Percentiles rank a stretch among this genome's conserved stretches.
Evolutionary conservation across 2,797 vertebrate species (phyloP).

Genomic region (Argentina silus): DNA sequence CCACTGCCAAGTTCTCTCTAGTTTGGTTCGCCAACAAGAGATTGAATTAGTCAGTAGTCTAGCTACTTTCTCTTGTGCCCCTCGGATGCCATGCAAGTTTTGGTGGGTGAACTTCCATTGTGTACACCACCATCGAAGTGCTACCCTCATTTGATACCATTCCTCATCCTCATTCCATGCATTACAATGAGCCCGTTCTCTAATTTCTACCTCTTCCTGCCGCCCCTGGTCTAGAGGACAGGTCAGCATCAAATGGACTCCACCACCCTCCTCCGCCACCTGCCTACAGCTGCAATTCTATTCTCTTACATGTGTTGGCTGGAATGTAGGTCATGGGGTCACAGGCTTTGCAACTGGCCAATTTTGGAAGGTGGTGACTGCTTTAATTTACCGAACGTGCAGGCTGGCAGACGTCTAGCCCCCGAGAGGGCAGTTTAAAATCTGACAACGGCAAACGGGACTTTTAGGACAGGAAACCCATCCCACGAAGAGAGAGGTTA

Average conservation of each 20-base stretch:
- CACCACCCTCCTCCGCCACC: background rate
- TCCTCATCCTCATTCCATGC: too few species aligned
- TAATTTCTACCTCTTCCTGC: too few species aligned
- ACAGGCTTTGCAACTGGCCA: background rate
- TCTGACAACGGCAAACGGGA: constrained; percentile 38
- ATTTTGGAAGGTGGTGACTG: background rate
- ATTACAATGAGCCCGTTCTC: too few species aligned
- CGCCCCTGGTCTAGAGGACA: background rate
- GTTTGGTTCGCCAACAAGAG: too few species aligned
- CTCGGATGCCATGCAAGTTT: too few species aligned
- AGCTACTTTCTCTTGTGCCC: too few species aligned
- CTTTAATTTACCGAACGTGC: constrained; percentile 34
- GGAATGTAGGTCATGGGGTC: background rate
- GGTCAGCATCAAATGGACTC: background rate
- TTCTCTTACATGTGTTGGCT: background rate
- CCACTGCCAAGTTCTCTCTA: too few species aligned
- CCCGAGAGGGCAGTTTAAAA: constrained; percentile 39
- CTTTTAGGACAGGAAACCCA: constrained; percentile 55
- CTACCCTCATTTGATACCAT: too few species aligned
- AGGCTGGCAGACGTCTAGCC: constrained; percentile 23
- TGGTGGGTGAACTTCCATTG: too few species aligned
- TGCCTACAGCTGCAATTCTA: background rate
- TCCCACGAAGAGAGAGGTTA: constrained; percentile 53
- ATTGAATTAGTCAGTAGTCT: too few species aligned
- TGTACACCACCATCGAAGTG: too few species aligned